Evolutionary conservation across 2,113 vertebrate species (phyloP).

Genomic region (Pseudopipra pipra): DNA sequence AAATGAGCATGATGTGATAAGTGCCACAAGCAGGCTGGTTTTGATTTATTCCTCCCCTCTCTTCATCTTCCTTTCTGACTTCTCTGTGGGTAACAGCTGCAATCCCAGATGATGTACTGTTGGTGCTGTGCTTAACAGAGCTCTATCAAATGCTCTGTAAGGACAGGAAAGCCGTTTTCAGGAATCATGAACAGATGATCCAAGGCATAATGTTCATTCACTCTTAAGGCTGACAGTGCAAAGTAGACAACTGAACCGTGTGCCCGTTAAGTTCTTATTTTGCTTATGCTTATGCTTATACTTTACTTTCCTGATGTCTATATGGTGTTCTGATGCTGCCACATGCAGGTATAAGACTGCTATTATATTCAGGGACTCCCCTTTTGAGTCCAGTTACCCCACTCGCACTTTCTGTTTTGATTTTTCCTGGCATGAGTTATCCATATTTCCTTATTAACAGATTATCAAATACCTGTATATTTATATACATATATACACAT

Average conservation of each 20-base stretch:
- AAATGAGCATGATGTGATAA: not conserved
- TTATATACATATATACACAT: not conserved
- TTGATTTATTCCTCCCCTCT: conserved; percentile 36
- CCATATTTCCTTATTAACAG: not conserved
- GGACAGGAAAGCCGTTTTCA: not conserved
- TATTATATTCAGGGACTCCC: not conserved
- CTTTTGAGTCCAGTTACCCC: not conserved
- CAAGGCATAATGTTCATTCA: not conserved
- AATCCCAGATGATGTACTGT: conserved; percentile 10
- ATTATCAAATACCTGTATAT: not conserved
- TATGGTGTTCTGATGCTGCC: not conserved
- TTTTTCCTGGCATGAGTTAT: not conserved
- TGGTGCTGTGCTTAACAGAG: not conserved
- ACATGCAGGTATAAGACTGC: not conserved
- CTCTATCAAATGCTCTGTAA: not conserved
- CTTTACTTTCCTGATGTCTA: not conserved
- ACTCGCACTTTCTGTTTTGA: not conserved
- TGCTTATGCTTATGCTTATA: not conserved
- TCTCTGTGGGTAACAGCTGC: conserved; percentile 23
- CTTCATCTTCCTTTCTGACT: not conserved
- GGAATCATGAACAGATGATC: conserved; percentile 36
- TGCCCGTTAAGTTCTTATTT: not conserved
- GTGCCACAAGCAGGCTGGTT: not conserved
- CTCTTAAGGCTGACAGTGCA: not conserved
- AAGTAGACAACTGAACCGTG: conserved; percentile 28